phyloP scores from a whole-genome alignment of 2,797 vertebrate species.

The Sebastes aleutianus region DNA sequence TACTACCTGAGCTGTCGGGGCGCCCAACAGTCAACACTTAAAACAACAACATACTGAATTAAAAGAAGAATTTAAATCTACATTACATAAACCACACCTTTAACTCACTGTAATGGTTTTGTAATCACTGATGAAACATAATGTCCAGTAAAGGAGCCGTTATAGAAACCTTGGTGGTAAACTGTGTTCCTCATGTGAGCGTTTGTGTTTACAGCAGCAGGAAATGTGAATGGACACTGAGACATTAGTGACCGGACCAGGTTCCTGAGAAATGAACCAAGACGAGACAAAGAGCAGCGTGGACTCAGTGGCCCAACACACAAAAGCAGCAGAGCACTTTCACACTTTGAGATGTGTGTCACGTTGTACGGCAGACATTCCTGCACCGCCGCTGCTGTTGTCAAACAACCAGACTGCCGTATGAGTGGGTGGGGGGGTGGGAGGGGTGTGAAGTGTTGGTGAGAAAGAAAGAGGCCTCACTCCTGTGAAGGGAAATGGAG shows the following conservation, averaged over 20 bases:
- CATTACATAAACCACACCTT: too few relatives aligned
- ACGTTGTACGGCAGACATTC: conserved; percentile 76
- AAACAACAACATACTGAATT: background rate
- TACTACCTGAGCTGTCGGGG: too few relatives aligned
- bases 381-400: conserved; percentile 69
- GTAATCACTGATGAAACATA: background rate
- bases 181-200: background rate
- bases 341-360: conserved; percentile 71
- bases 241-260: background rate
- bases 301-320: conserved; percentile 19
- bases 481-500: conserved; percentile 27
- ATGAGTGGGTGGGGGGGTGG: background rate
- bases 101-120: background rate
- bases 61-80: background rate
- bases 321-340: conserved; percentile 48
- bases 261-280: background rate
- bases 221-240: conserved; percentile 15
- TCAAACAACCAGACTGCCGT: conserved; percentile 62
- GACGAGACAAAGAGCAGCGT: conserved; percentile 37
- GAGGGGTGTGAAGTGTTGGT: conserved; percentile 35
- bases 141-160: background rate
- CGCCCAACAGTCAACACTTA: background rate
- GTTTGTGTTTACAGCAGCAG: conserved; percentile 29
- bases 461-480: conserved; percentile 16
- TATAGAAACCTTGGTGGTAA: background rate